Evolutionary conservation across 1,140 invertebrate genomes (phyloP), one percentile per base, ranked within the genome.

Genomic region (Panagrolaimus sp.): DNA sequence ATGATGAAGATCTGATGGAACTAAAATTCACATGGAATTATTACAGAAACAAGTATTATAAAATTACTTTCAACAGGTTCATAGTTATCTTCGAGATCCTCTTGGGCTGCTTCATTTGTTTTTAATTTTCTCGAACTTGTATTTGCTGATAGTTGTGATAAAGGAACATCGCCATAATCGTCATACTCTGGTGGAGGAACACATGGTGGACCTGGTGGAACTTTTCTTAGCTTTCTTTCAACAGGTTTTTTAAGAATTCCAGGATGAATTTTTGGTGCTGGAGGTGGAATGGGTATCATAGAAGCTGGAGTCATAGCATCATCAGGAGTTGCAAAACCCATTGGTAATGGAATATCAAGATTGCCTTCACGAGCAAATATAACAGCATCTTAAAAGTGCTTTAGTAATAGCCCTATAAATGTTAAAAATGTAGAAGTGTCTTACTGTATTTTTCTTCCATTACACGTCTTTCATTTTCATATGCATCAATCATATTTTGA

Each of bases 311-410:
- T 77, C 46, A 67, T 45, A 16, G 75, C 77, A 3, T 69, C 75
- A 48, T 77, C 66, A 31, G 73, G 69, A 20, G 79, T 70, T 65
- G 45, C 47, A 16, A 57, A 66, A 1, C 72, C 76, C 14, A 84
- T 63, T 51, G 85, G 85, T 23, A 86, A 74, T 9, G 85, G 85
- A 76, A 86, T 86, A 69, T 84, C 83, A 14, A 85, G 69, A 69
- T 85, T 81, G 9, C 84, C 84, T 64, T 81, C 74, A 70, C 85
- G 83, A 13, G 85, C 84, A 79, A 83, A 85, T 51, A 84, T 82
- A 9, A 85, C 81, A 74, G 85, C 84, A 46, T 85, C 85, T 85
- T 73, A 65, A 81, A 68, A 57, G 9, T 68, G 16, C 27, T 67
- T 42, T 9, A 27, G 66, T 3, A 67, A n/a, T n/a, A n/a, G n/a